Evolutionary conservation across 2,888 invertebrate genomes (phyloP).

Genomic region (Petrolisthes cinctipes): DNA sequence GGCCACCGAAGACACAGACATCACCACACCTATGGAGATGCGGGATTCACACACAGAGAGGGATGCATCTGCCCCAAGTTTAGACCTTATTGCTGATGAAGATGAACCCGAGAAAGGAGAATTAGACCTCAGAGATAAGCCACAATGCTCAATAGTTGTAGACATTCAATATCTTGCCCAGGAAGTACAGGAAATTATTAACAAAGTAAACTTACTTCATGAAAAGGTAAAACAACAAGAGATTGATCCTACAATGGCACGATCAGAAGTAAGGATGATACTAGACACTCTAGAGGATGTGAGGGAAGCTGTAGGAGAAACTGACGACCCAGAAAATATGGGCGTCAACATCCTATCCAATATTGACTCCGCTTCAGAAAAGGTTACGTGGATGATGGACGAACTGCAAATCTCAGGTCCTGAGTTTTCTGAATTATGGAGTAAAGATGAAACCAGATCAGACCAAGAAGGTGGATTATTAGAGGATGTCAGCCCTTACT

Average conservation of each 20-base stretch:
- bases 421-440: constrained; percentile 35
- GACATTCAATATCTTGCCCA: constrained; percentile 43
- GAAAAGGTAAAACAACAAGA: constrained; percentile 43
- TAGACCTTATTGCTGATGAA: constrained; percentile 58
- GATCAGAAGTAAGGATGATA: constrained; percentile 54
- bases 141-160: background rate
- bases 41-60: constrained; percentile 63
- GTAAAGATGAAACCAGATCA: constrained; percentile 27
- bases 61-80: constrained; percentile 58
- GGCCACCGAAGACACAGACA: constrained; percentile 65
- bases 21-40: constrained; percentile 65
- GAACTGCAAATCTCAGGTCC: constrained; percentile 39
- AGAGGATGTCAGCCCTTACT: constrained; percentile 56
- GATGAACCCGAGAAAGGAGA: constrained; percentile 45
- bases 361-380: constrained; percentile 51
- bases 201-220: constrained; percentile 40
- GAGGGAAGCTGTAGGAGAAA: constrained; percentile 48
- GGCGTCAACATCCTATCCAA: constrained; percentile 48
- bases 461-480: constrained; percentile 47
- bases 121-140: constrained; percentile 29
- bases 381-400: constrained; percentile 44
- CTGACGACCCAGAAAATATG: constrained; percentile 32
- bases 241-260: constrained; percentile 44
- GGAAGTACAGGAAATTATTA: constrained; percentile 51
- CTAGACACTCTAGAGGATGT: constrained; percentile 52